A percentile compares a stretch with the other conserved stretches of the same genome.
These are phyloP conservation scores for Eubucco bourcierii DNA, from an alignment of 2,113 vertebrate species.

Conservation along the genomic window DNA sequence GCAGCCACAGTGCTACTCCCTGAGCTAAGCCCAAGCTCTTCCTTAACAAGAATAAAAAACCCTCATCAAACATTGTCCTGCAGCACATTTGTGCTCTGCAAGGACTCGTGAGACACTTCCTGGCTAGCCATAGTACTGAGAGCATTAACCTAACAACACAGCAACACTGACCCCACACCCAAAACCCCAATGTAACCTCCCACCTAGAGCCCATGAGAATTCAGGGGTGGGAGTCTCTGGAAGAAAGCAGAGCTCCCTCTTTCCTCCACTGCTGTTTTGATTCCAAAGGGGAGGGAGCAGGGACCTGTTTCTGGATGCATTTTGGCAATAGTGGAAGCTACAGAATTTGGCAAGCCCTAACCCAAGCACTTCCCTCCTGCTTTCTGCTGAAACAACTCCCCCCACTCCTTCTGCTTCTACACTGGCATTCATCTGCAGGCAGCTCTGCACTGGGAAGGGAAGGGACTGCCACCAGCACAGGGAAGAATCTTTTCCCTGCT, in stretches of 20 bases:
- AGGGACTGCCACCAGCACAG: background rate
- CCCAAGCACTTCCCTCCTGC: rapidly evolving
- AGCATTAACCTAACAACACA: background rate
- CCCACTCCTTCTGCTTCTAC: background rate
- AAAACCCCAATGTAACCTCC: background rate
- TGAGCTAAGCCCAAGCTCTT: background rate
- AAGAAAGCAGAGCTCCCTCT: background rate
- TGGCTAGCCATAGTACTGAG: background rate
- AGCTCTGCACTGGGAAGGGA: background rate
- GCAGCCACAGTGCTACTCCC: background rate
- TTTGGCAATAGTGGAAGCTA: background rate
- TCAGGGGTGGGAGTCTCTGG: background rate
- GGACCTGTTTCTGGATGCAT: background rate
- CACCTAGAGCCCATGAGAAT: background rate
- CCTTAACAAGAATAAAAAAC: background rate
- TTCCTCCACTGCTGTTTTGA: background rate
- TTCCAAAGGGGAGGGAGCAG: background rate
- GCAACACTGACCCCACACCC: background rate
- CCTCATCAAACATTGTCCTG: background rate
- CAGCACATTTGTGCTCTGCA: background rate
- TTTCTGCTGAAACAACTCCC: background rate
- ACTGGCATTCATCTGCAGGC: background rate
- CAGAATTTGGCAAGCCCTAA: background rate
- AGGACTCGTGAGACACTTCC: background rate
- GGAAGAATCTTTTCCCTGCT: background rate